A percentile compares a stretch with the other conserved stretches of the same genome.
These are phyloP conservation scores for Pelobates fuscus DNA, from an alignment of 2,113 vertebrate species.

Conservation along the genomic window DNA sequence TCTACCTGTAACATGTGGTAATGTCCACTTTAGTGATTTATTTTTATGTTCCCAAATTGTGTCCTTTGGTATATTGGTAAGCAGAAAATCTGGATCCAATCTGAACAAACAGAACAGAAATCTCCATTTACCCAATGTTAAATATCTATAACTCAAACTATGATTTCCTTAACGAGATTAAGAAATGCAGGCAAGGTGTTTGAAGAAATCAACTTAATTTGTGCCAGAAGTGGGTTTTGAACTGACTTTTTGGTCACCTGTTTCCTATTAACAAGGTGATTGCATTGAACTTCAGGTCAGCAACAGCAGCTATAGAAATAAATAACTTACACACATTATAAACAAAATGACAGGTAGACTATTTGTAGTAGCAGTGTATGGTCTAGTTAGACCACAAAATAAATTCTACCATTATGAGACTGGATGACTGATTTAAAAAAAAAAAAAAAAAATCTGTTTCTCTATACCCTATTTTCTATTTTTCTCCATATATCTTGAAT, in stretches of 20 bases:
- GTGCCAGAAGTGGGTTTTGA: conserved; percentile 42
- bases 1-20: not conserved
- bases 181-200: conserved; percentile 46
- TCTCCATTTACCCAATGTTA: conserved; percentile 33
- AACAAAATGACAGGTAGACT: conserved; percentile 19
- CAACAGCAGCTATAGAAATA: conserved; percentile 41
- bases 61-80: not conserved
- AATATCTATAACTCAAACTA: conserved; percentile 42
- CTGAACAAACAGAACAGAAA: conserved; percentile 30
- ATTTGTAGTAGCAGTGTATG: conserved; percentile 19
- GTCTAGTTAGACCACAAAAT: not conserved
- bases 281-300: conserved; percentile 47
- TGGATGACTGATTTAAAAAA: not conserved
- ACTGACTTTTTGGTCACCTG: conserved; percentile 31
- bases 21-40: not conserved
- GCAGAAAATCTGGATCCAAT: conserved; percentile 5
- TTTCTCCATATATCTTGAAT: no score
- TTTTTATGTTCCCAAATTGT: not conserved
- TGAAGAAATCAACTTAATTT: conserved; percentile 40
- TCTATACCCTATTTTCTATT: no score
- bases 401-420: not conserved
- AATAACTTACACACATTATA: conserved; percentile 26
- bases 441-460: not conserved
- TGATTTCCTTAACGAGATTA: conserved; percentile 45
- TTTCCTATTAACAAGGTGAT: conserved; percentile 47